Base-by-base conservation (phyloP, 2,888 invertebrate species). In the Polia nebulosa region DNA sequence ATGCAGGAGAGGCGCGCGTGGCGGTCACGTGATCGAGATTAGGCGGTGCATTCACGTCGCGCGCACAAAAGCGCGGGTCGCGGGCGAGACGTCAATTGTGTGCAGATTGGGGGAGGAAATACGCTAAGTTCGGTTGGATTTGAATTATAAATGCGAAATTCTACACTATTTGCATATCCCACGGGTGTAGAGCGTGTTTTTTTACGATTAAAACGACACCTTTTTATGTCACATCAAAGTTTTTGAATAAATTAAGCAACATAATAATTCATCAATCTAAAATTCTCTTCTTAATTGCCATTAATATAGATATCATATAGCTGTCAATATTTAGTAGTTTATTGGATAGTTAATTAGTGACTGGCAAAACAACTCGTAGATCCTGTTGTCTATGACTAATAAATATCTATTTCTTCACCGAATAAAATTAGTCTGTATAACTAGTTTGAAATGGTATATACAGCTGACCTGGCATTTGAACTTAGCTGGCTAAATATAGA, bases 121-220 rank as follows among this genome's bases (percentile, higher is more conserved):
- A 90, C 94, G 58, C 90, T 91, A 94, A 94, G 94, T 93, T 93
- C 87, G 95, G 94, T 94, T 87, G 90, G 91, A 93, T 95, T 94
- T 92, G 87, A 95, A 94, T 95, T 95, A 94, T 94, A 93, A 94
- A 95, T 93, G 89, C 91, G 92, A 89, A 91, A 91, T 89, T 87
- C 87, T 86, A 87, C 89, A 88, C 89, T 95, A 95, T 95, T 95
- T 95, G 94, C 94, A 95, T 94, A 94, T 95, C 95, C 94, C 95
- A 95, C 95, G 95, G 84, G 85, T 85, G 78, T 84, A 61, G 63
- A 69, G 73, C 73, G 76, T 77, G 76, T 82, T 81, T 82, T 72
- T 81, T 83, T 77, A 76, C 74, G 47, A 84, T 84, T 80, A 68
- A 72, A 81, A 78, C 73, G 76, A 78, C 77, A 81, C 73, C 73